phyloP scores from a whole-genome alignment of 2,113 vertebrate genomes.

The Plecturocebus donacophilus region DNA sequence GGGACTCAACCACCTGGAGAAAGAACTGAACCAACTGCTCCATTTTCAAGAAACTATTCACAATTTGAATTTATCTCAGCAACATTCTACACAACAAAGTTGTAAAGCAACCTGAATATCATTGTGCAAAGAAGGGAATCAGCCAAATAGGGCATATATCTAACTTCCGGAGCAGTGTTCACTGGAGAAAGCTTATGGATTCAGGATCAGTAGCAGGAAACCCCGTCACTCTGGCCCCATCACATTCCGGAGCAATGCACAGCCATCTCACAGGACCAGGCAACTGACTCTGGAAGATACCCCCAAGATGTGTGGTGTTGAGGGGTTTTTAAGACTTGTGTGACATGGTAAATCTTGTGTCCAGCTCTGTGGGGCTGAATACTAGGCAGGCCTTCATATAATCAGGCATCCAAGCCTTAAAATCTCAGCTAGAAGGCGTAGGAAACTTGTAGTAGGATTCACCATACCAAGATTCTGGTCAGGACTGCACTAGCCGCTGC shows the following conservation, averaged over 20 bases:
- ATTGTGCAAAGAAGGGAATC: background rate
- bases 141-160: background rate
- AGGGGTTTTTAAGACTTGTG: background rate
- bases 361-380: background rate
- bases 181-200: background rate
- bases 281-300: background rate
- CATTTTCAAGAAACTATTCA: constrained; percentile 2
- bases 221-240: background rate
- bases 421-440: background rate
- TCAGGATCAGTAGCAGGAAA: background rate
- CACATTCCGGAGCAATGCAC: background rate
- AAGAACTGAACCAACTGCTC: background rate
- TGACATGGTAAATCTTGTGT: background rate
- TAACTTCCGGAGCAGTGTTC: background rate
- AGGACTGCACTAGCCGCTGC: background rate
- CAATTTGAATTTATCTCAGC: background rate
- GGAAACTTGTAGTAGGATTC: background rate
- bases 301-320: background rate
- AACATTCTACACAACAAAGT: background rate
- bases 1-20: background rate
- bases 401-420: background rate
- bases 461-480: background rate
- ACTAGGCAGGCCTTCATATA: background rate
- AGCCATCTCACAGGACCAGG: background rate
- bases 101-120: background rate